Percentiles rank a stretch among this genome's conserved stretches.
These are phyloP conservation scores for Apus apus DNA, from an alignment of 2,113 vertebrate species.

Conservation along the genomic window DNA sequence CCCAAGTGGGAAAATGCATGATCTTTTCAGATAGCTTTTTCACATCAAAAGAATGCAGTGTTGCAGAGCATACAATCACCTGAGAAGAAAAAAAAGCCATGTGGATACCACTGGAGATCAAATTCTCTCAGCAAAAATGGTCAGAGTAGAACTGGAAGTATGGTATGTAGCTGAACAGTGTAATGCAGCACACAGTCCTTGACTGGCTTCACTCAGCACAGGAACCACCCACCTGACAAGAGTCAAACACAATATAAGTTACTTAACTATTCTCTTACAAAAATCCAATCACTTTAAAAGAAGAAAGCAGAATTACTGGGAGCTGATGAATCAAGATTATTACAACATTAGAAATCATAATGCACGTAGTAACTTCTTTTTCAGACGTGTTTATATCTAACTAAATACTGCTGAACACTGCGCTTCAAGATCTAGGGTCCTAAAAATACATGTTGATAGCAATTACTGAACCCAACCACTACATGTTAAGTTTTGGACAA, in stretches of 20 bases:
- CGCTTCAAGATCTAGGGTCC: not conserved
- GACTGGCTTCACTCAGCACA: not conserved
- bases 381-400: not conserved
- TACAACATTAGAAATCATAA: not conserved
- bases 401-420: not conserved
- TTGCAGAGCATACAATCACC: constrained; percentile 98
- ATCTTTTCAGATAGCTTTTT: constrained; percentile 98
- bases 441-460: not conserved
- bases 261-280: not conserved
- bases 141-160: not conserved
- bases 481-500: not conserved
- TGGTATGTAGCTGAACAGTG: fast-evolving
- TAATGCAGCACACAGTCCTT: not conserved
- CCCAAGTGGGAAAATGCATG: constrained; percentile 99
- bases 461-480: not conserved
- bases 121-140: not conserved
- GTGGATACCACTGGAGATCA: not conserved
- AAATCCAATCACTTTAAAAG: not conserved
- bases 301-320: not conserved
- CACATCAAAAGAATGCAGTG: constrained; percentile 96
- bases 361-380: not conserved
- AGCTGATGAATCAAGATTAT: not conserved
- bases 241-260: not conserved
- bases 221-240: not conserved
- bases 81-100: constrained; percentile 31